A percentile compares a stretch with the other conserved stretches of the same genome.
Evolutionary conservation across 1,140 invertebrate species (phyloP).

Genomic region (Drepana arcuata): DNA sequence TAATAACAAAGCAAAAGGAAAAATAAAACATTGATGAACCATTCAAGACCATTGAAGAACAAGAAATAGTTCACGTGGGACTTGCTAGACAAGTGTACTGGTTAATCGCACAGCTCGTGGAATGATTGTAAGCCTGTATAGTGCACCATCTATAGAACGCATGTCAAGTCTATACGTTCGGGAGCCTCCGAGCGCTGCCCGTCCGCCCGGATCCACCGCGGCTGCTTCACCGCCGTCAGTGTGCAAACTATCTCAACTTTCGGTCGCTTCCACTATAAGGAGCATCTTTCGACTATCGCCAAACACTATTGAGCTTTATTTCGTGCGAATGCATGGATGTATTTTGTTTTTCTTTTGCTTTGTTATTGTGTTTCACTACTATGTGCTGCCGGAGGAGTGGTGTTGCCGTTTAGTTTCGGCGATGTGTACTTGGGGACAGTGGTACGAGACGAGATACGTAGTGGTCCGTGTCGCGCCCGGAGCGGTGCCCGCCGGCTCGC

Average conservation of each 20-base stretch:
- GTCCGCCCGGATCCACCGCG: slow-evolving; percentile 25
- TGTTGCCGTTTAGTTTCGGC: slow-evolving; percentile 34
- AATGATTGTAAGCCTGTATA: slow-evolving; percentile 66
- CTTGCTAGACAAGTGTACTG: slow-evolving; percentile 55
- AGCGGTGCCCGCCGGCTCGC: slow-evolving; percentile 29
- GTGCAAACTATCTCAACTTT: slow-evolving; percentile 43
- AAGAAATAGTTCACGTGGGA: slow-evolving; percentile 46
- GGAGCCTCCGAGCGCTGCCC: slow-evolving; percentile 24
- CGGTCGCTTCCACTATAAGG: slow-evolving; percentile 33
- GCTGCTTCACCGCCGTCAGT: slow-evolving; percentile 22
- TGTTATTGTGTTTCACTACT: slow-evolving; percentile 62
- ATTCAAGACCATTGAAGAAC: slow-evolving; percentile 31
- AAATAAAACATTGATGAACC: slow-evolving; percentile 35
- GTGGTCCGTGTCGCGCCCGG: slow-evolving; percentile 14
- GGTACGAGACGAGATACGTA: slow-evolving; percentile 27
- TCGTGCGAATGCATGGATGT: slow-evolving; percentile 57
- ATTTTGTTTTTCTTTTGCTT: slow-evolving; percentile 71
- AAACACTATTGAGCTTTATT: slow-evolving; percentile 42
- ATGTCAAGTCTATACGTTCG: slow-evolving; percentile 28
- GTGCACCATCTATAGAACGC: slow-evolving; percentile 55
- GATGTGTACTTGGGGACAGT: slow-evolving; percentile 39
- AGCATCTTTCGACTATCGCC: slow-evolving; percentile 33
- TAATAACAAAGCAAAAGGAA: slow-evolving; percentile 70
- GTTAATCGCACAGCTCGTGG: slow-evolving; percentile 64
- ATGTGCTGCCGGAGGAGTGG: slow-evolving; percentile 56